These are phyloP conservation scores for Fregetta grallaria DNA, from an alignment of 2,113 vertebrate genomes.

Conservation along the genomic window DNA sequence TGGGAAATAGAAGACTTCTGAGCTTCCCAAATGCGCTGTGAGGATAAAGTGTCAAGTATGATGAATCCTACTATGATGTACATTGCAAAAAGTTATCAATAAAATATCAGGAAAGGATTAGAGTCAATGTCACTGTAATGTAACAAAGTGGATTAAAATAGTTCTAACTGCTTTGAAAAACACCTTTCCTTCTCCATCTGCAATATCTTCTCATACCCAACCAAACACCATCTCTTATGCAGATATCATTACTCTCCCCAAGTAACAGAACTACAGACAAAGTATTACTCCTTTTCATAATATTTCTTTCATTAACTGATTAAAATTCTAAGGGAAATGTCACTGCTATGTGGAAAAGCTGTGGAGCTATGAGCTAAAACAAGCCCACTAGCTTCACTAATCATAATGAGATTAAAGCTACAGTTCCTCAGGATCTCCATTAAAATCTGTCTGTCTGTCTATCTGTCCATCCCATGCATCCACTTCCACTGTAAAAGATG, in stretches of 20 bases:
- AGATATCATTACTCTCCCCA: neutral
- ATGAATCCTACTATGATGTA: conserved; percentile 38
- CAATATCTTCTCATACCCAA: neutral
- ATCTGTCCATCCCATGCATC: neutral
- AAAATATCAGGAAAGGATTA: conserved; percentile 49
- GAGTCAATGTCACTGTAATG: conserved; percentile 10
- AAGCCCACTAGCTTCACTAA: neutral
- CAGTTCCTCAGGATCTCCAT: neutral
- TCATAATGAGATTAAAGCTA: neutral
- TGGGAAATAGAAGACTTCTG: conserved; percentile 11
- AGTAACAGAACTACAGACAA: neutral
- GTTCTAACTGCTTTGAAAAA: conserved; percentile 19
- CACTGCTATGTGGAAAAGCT: neutral
- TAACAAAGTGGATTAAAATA: conserved; percentile 37
- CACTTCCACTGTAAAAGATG: neutral
- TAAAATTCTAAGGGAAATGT: neutral
- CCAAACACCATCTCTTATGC: neutral
- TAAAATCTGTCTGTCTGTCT: neutral
- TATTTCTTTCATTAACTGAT: neutral
- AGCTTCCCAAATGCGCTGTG: neutral
- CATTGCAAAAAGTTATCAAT: conserved; percentile 49
- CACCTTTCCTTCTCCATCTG: neutral
- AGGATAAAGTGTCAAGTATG: conserved; percentile 46
- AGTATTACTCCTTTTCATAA: neutral
- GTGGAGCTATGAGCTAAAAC: neutral